Percentiles rank a stretch among this genome's conserved stretches.
Conservation (phyloP, 23 tunicate genomes). For the Clavelina lepadiformis region DNA sequence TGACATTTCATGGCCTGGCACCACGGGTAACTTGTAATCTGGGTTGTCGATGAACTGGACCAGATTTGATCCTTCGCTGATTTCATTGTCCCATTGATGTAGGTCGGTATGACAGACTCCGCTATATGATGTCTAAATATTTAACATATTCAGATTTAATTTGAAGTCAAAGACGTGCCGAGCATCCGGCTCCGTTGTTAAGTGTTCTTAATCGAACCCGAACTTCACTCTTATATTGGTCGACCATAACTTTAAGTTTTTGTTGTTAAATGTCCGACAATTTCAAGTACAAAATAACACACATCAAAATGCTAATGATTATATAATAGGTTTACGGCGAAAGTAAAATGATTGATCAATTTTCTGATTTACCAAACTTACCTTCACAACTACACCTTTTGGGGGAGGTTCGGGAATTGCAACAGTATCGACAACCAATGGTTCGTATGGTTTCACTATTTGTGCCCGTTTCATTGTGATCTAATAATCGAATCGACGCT, state of each 20-base stretch:
- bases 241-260: too few species aligned
- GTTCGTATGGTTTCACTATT: background rate
- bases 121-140: slow-evolving; percentile 35
- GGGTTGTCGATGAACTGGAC: background rate
- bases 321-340: too few species aligned
- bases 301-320: too few species aligned
- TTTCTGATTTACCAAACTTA: background rate
- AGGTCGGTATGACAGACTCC: slow-evolving; percentile 60
- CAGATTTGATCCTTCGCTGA: background rate
- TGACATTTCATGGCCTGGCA: slow-evolving; percentile 51
- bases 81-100: slow-evolving; percentile 16
- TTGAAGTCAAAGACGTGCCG: background rate
- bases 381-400: slow-evolving; percentile 27
- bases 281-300: too few species aligned
- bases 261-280: too few species aligned
- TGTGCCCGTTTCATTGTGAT: slow-evolving; percentile 13
- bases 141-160: background rate
- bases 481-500: too few species aligned
- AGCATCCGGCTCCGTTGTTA: background rate
- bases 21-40: slow-evolving; percentile 10
- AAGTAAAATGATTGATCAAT: too few species aligned
- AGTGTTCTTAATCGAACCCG: background rate
- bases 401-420: slow-evolving; percentile 29
- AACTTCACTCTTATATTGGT: too few species aligned
- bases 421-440: background rate